phyloP scores from a whole-genome alignment of 2,113 vertebrate species.

The Seriola rivoliana region DNA sequence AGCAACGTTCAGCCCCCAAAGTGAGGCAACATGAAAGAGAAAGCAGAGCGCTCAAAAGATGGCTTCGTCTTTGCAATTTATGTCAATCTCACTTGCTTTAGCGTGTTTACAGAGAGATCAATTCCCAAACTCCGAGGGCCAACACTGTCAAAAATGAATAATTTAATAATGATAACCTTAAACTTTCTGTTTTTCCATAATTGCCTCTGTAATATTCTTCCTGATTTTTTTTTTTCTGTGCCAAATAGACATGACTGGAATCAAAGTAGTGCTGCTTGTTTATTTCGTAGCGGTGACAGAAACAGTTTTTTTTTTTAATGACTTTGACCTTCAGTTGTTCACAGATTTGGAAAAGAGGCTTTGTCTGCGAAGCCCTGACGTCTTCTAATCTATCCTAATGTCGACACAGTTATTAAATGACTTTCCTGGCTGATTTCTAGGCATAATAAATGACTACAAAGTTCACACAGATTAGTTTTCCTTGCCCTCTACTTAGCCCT shows the following conservation, averaged over 20 bases:
- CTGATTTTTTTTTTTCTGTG: slow-evolving; percentile 11
- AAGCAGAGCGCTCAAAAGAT: slow-evolving; percentile 54
- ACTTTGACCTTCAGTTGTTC: slow-evolving; percentile 51
- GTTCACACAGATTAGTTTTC: slow-evolving; percentile 23
- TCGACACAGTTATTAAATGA: slow-evolving; percentile 9
- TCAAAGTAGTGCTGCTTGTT: slow-evolving; percentile 60
- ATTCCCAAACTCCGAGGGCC: slow-evolving; percentile 71
- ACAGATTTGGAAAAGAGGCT: slow-evolving; percentile 40
- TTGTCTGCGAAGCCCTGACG: slow-evolving; percentile 10
- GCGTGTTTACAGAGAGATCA: slow-evolving; percentile 80
- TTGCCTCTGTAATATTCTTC: slow-evolving; percentile 66
- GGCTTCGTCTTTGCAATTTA: slow-evolving; percentile 71
- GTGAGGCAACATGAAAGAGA: slow-evolving; percentile 79
- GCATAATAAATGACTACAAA: slow-evolving; percentile 25
- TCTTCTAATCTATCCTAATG: slow-evolving; percentile 25
- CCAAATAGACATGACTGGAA: slow-evolving; percentile 34
- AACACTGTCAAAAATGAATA: slow-evolving; percentile 74
- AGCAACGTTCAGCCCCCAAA: slow-evolving; percentile 68
- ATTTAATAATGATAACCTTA: slow-evolving; percentile 76
- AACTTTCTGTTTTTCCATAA: slow-evolving; percentile 70
- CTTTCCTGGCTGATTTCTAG: slow-evolving; percentile 4
- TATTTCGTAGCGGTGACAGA: slow-evolving; percentile 54
- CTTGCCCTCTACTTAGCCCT: slow-evolving; percentile 34
- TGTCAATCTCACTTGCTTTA: slow-evolving; percentile 73
- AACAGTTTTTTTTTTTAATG: slow-evolving; percentile 23